Base-by-base conservation (phyloP, 2,888 invertebrate species). In the Drosophila anomalipes region DNA sequence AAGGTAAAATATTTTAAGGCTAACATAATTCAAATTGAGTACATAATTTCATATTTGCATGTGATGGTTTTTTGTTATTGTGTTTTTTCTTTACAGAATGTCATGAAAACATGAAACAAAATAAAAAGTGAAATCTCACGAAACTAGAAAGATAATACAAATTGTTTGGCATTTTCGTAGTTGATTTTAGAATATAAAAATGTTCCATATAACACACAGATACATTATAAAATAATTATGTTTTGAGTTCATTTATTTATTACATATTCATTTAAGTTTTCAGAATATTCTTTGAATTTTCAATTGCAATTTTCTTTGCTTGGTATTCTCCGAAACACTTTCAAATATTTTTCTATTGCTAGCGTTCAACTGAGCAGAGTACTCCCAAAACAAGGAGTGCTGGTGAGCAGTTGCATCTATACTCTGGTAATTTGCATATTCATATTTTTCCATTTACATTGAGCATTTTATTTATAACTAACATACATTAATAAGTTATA, bases 391-490 rank as follows among this genome's bases (percentile, higher is more conserved):
- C 14, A 49, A 30, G 39, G 52, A 62, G 62, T 58, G 16, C 22
- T 52, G 44, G 37, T 26, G 39, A 56, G 37, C 56, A 56, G 52
- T 58, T 53, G 37, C 41, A 59, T 59, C 63, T 72, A 33, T 53
- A 63, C 59, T 49, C n/a, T 76, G 57, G 54, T 30, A 65, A 51
- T 64, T 66, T 67, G 57, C 47, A 51, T 68, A 58, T 60, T 61
- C 41, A 51, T 51, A 59, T 51, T 61, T 52, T 56, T 14, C 41
- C 60, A 68, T 81, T 60, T 81, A 83, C 81, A 82, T 86, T 86
- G 86, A 86, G 87, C 86, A 86, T 86, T 86, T 74, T 77, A 35
- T 70, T 74, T 63, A 78, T 49, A 80, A 62, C 68, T 77, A 81
- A 66, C 67, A 67, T 67, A 62, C 32, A 74, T 66, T 53, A 51